Conservation (phyloP, 2,113 vertebrate species). For the Macrotis lagotis region DNA sequence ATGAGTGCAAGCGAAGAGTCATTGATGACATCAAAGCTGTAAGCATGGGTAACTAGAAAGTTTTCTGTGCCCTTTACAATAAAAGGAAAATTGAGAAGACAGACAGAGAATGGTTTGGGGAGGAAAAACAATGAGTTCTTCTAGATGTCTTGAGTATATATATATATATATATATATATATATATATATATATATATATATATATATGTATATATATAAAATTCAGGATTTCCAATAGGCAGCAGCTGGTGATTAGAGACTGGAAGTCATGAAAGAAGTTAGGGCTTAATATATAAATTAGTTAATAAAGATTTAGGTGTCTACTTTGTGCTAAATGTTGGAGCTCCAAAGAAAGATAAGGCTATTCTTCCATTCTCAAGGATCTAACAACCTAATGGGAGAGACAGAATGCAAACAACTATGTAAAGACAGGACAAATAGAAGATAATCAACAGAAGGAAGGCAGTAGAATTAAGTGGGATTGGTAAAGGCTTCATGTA, state of each 20-base stretch:
- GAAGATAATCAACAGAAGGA: not conserved
- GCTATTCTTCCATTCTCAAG: not conserved
- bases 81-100: not conserved
- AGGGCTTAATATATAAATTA: not conserved
- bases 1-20: not conserved
- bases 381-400: not conserved
- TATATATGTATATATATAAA: not conserved
- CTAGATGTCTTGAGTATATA: not conserved
- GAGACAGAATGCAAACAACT: not conserved
- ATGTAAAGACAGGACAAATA: not conserved
- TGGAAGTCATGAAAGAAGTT: not conserved
- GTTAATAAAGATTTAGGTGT: not conserved
- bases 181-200: not conserved
- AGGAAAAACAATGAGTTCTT: not conserved
- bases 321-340: not conserved
- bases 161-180: not conserved
- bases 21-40: not conserved
- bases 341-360: not conserved
- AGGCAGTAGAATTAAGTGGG: not conserved
- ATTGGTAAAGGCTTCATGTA: not conserved
- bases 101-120: not conserved
- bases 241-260: not conserved
- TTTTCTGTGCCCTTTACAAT: not conserved
- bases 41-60: not conserved
- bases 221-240: not conserved